Evolutionary conservation across 2,797 vertebrate genomes (phyloP), one percentile per base, ranked within the genome.

Genomic region (Euphonia xanthogaster): DNA sequence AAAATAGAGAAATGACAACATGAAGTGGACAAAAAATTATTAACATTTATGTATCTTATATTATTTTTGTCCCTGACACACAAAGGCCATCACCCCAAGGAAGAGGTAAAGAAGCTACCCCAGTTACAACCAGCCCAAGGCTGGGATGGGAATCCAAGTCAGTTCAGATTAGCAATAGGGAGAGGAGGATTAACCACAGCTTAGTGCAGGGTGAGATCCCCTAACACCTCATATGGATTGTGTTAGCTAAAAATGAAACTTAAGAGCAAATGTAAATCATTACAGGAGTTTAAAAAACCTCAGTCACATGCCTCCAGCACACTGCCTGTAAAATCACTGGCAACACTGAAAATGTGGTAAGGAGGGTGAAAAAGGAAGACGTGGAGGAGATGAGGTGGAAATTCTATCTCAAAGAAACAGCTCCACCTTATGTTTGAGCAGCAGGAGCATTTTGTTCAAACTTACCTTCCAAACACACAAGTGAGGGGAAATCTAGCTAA

Each of bases 351-450:
- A 80, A 89, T 14, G 45, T 5, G 28, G 74, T 9, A 45, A 84
- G 71, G 45, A 39, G 22, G 27, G 6, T 8, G 1, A 1, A 8
- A 48, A 73, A 15, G 8, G 17, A 27, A 33, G 22, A 16, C 7
- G 2, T 33, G 31, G 47, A 76, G 39, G 75, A 47, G 2, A 3
- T 8, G 58, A 93, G 58, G 55, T 39, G 8, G 66, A 81, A 88
- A 62, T 54, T 76, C 44, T 70, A 24, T 70, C 33, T 81, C 48
- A 94, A 74, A 86, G 57, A 85, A 95, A 94, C 70, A 95, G 84
- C 86, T 95, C 89, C 92, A 95, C 61, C 78, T 88, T 40, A 82
- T 25, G 87, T 92, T 57, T 81, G 67, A 90, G 77, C 33, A 79
- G 80, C 28, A 65, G 1, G 27, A 88, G 50, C 16, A 35, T 74